These are phyloP conservation scores for Drosophila kuntzei DNA, from an alignment of 2,888 invertebrate species.

Conservation along the genomic window DNA sequence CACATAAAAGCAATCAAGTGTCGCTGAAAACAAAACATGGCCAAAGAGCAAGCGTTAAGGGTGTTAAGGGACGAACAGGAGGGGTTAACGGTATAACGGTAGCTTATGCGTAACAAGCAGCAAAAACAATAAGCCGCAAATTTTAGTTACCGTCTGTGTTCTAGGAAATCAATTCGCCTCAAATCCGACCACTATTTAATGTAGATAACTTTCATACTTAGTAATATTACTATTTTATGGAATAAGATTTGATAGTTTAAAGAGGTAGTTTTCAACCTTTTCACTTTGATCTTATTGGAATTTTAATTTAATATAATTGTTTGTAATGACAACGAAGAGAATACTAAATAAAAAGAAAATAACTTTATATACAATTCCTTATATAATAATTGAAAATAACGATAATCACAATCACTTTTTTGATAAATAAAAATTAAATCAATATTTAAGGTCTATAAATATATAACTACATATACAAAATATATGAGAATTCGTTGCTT, in stretches of 20 bases:
- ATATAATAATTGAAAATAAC: too few species aligned
- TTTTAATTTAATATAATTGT: too few species aligned
- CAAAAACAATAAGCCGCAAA: conserved; percentile 53
- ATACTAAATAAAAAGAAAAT: too few species aligned
- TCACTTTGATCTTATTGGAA: too few species aligned
- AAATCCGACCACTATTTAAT: conserved; percentile 14
- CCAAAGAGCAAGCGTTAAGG: conserved; percentile 42
- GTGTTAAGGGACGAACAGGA: not conserved
- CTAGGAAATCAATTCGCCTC: conserved; percentile 18
- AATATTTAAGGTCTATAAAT: too few species aligned
- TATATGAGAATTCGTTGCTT: conserved; percentile 30
- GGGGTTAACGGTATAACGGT: conserved; percentile 25
- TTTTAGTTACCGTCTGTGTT: conserved; percentile 39
- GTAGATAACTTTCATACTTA: not conserved
- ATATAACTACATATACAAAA: too few species aligned
- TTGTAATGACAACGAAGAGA: too few species aligned
- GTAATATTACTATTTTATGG: not conserved
- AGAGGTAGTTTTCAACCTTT: too few species aligned
- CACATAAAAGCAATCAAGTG: conserved; percentile 71
- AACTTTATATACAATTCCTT: too few species aligned
- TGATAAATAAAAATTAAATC: too few species aligned
- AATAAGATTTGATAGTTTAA: not conserved
- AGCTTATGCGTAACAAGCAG: conserved; percentile 56
- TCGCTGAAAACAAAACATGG: conserved; percentile 67
- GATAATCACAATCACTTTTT: too few species aligned